Percentiles rank a stretch among this genome's conserved stretches.
Evolutionary conservation across 2,888 invertebrate species (phyloP).

Genomic region (Caenorhabditis doughertyi): DNA sequence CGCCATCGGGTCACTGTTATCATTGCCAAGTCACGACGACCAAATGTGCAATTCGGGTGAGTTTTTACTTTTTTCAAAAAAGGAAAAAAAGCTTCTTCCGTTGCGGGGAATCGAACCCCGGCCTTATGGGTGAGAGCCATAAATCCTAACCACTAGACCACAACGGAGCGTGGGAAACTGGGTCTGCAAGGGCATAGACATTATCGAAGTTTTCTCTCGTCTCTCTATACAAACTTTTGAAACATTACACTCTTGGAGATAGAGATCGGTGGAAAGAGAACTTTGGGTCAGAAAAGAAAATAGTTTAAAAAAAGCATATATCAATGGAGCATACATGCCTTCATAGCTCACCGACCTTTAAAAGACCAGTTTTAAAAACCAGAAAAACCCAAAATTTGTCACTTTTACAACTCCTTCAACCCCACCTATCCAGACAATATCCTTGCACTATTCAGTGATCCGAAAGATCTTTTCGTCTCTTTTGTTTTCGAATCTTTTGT

Average conservation of each 20-base stretch:
- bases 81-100: constrained; percentile 36
- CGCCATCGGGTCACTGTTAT: constrained; percentile 56
- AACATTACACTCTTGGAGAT: no score
- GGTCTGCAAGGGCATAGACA: neutral
- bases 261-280: no score
- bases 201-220: no score
- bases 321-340: no score
- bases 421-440: constrained; percentile 5
- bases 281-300: no score
- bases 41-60: constrained; percentile 16
- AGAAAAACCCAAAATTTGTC: constrained; percentile 1
- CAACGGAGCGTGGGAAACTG: constrained; percentile 38
- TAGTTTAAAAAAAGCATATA: no score
- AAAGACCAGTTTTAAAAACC: neutral
- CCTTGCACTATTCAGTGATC: constrained; percentile 42
- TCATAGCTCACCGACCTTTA: neutral
- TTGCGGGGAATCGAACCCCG: constrained; percentile 70
- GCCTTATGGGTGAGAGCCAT: constrained; percentile 72
- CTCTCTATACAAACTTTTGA: no score
- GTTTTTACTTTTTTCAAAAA: constrained; percentile 1
- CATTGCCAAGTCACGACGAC: constrained; percentile 48
- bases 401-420: neutral
- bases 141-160: constrained; percentile 73
- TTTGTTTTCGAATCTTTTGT: no score
- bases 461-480: constrained; percentile 35